These are phyloP conservation scores for Lophotriccus pileatus DNA, from an alignment of 2,797 vertebrate species.

Conservation along the genomic window DNA sequence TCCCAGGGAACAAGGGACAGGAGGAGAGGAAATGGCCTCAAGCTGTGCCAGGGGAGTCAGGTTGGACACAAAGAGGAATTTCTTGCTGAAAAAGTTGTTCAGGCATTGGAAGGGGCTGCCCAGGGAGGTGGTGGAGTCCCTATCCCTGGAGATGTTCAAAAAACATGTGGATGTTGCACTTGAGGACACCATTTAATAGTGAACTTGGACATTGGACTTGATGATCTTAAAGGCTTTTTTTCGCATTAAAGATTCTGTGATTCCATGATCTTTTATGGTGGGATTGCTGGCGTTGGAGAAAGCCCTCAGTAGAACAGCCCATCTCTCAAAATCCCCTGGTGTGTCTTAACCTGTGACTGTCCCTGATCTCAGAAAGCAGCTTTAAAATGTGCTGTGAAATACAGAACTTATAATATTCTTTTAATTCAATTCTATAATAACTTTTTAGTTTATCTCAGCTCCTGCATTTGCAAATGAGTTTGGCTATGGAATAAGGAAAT, in stretches of 20 bases:
- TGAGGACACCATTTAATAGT: background rate
- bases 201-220: background rate
- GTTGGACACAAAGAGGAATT: background rate
- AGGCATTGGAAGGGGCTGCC: background rate
- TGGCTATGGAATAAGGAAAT: background rate
- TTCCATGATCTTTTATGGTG: background rate
- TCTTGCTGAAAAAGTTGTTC: background rate
- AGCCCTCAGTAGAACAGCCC: background rate
- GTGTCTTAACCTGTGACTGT: background rate
- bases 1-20: too few relatives aligned
- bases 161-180: background rate
- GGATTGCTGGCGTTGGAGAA: background rate
- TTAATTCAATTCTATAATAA: background rate
- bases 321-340: background rate
- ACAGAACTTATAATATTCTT: background rate
- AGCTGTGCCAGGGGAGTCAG: background rate
- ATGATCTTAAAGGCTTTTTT: background rate
- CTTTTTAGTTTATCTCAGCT: background rate
- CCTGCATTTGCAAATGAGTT: background rate
- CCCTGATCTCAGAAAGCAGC: background rate
- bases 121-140: background rate
- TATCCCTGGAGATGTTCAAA: background rate
- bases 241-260: background rate
- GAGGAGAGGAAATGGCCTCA: background rate
- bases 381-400: fast-evolving